phyloP scores from a whole-genome alignment of 2,888 invertebrate genomes.

The Criorhina ranunculi region DNA sequence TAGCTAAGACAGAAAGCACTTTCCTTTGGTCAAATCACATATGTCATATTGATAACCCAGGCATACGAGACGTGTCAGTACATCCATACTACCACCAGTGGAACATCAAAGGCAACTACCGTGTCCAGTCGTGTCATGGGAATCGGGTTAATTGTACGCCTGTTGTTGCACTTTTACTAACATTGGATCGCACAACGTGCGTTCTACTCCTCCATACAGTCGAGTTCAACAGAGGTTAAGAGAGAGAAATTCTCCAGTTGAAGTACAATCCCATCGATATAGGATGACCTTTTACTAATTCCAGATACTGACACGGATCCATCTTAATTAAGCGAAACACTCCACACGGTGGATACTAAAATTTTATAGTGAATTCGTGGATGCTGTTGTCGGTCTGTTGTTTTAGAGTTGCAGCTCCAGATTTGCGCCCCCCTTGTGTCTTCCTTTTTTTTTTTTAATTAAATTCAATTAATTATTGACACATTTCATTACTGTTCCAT shows the following conservation, averaged over 20 bases:
- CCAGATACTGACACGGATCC: conserved; percentile 80
- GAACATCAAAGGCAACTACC: conserved; percentile 13
- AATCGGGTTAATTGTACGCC: conserved; percentile 83
- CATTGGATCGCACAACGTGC: conserved; percentile 51
- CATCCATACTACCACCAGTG: conserved; percentile 20
- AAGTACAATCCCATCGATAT: conserved; percentile 45
- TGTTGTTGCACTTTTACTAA: conserved; percentile 83
- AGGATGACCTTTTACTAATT: conserved; percentile 76
- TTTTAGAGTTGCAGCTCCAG: neutral
- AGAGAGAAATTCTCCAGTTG: conserved; percentile 64
- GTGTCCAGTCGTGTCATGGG: conserved; percentile 79
- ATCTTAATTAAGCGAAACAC: conserved; percentile 81
- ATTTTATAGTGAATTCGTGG: conserved; percentile 72
- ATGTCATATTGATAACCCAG: conserved; percentile 54
- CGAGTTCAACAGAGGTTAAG: conserved; percentile 64
- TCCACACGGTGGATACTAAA: conserved; percentile 66
- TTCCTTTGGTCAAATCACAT: conserved; percentile 57
- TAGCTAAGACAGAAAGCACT: conserved; percentile 26
- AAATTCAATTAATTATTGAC: conserved; percentile 84
- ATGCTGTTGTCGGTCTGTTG: conserved; percentile 14
- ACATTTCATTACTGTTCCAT: conserved; percentile 81
- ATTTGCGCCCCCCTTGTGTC: neutral
- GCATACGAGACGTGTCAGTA: conserved; percentile 50
- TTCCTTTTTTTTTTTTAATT: conserved; percentile 79
- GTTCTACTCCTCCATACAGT: conserved; percentile 35